These are phyloP conservation scores for Muntiacus muntjak DNA, from an alignment of 2,113 vertebrate genomes.

Conservation along the genomic window DNA sequence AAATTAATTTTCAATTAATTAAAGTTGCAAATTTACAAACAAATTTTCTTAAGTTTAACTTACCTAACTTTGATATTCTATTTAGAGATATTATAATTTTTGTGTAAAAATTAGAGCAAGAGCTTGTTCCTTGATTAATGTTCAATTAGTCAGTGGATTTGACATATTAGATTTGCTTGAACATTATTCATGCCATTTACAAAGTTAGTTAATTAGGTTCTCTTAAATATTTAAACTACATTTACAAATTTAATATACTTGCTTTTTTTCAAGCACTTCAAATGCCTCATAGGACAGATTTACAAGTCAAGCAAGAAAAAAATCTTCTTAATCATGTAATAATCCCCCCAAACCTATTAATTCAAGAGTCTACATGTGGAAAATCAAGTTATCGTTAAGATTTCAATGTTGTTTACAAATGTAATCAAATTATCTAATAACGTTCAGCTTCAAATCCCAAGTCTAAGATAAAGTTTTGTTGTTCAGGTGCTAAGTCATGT, in stretches of 20 bases:
- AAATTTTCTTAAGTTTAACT: slow-evolving; percentile 24
- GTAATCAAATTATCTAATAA: slow-evolving; percentile 9
- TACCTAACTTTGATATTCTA: not conserved
- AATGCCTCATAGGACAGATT: slow-evolving; percentile 47
- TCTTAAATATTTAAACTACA: slow-evolving; percentile 64
- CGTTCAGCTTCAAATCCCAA: not conserved
- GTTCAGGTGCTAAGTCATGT: not conserved
- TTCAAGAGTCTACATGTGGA: not conserved
- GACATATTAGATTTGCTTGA: slow-evolving; percentile 43
- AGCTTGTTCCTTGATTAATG: slow-evolving; percentile 42
- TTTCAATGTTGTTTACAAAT: not conserved
- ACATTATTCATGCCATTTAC: slow-evolving; percentile 37
- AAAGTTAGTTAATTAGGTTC: slow-evolving; percentile 64
- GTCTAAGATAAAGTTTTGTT: not conserved
- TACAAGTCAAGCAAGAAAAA: slow-evolving; percentile 63
- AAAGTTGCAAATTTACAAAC: not conserved
- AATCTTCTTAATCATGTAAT: slow-evolving; percentile 6
- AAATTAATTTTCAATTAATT: not conserved
- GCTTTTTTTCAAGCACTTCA: slow-evolving; percentile 50
- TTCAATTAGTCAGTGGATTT: slow-evolving; percentile 36
- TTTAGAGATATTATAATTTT: slow-evolving; percentile 33
- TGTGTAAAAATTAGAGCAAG: slow-evolving; percentile 34
- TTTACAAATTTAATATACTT: slow-evolving; percentile 56
- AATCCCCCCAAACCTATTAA: slow-evolving; percentile 9
- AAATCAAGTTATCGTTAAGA: slow-evolving; percentile 33